Conservation (phyloP, 2,888 invertebrate genomes). For the Escarpia spicata region DNA sequence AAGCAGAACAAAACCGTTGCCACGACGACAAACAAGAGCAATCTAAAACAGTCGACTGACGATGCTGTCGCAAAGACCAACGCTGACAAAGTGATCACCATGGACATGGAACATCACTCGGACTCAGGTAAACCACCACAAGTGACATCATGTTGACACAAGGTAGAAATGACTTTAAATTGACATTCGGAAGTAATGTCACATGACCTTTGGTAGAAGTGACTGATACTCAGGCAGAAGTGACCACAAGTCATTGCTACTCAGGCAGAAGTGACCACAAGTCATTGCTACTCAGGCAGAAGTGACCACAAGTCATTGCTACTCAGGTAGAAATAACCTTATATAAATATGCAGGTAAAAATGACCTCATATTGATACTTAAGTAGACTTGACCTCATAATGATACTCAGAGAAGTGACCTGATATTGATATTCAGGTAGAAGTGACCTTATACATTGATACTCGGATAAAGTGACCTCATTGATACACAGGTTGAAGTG, state of each 20-base stretch:
- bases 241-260: no score
- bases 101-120: constrained; percentile 26
- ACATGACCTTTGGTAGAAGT: background rate
- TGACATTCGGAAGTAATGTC: background rate
- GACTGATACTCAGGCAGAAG: background rate
- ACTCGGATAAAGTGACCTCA: no score
- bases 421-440: no score
- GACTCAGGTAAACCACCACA: constrained; percentile 23
- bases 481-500: no score
- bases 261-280: background rate
- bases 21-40: constrained; percentile 13
- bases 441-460: no score
- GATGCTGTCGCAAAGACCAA: constrained; percentile 57
- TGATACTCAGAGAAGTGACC: no score
- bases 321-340: no score
- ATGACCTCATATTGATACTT: no score
- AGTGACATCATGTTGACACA: background rate
- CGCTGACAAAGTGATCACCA: constrained; percentile 49
- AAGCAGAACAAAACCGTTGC: constrained; percentile 43
- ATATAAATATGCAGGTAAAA: no score
- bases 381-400: no score
- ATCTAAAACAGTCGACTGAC: constrained; percentile 51
- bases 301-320: no score
- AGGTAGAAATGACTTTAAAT: background rate
- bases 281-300: background rate